A percentile compares a stretch with the other conserved stretches of the same genome.
Evolutionary conservation across 1,140 invertebrate genomes (phyloP).

Genomic region (Ostrea edulis): DNA sequence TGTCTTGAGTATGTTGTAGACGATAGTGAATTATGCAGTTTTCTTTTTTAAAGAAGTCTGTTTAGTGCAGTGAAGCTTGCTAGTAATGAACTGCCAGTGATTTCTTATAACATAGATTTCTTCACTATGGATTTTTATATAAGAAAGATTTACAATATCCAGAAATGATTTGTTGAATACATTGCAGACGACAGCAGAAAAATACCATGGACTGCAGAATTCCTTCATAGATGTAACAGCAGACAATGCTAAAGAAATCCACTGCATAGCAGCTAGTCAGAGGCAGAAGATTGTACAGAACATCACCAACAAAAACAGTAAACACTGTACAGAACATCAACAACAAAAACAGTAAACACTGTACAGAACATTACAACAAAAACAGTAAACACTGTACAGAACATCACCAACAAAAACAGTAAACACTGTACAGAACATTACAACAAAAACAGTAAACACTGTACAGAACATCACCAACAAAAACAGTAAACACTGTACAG

Average conservation of each 20-base stretch:
- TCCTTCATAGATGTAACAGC: constrained; percentile 51
- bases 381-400: not conserved
- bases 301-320: constrained; percentile 37
- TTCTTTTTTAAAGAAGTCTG: no score
- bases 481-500: constrained; percentile 24
- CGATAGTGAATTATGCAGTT: no score
- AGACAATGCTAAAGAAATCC: constrained; percentile 38
- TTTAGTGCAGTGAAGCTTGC: no score
- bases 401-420: no score
- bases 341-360: not conserved
- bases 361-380: no score
- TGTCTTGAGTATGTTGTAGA: no score
- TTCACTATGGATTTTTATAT: no score
- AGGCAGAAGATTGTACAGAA: constrained; percentile 47
- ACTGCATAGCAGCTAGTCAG: constrained; percentile 44
- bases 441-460: constrained; percentile 19
- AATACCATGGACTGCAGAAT: constrained; percentile 54
- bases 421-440: constrained; percentile 17
- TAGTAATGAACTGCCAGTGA: no score
- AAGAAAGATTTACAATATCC: no score
- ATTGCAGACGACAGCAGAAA: constrained; percentile 51
- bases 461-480: constrained; percentile 34
- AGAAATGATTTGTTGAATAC: no score
- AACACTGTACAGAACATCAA: no score
- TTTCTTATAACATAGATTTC: no score